phyloP scores from a whole-genome alignment of 1,140 invertebrate genomes.

The Laupala kohalensis region DNA sequence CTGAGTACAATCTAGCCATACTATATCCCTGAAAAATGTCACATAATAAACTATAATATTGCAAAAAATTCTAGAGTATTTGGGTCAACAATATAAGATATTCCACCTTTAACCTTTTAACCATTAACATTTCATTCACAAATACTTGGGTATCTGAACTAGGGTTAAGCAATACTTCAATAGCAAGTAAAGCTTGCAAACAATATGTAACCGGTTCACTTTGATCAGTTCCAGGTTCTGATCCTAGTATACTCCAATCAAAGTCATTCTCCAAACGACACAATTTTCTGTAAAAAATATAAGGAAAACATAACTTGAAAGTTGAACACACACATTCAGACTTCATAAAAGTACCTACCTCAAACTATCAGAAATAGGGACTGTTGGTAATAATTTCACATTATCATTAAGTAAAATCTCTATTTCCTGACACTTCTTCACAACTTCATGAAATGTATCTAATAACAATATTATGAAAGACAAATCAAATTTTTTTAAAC shows the following conservation, averaged over 20 bases:
- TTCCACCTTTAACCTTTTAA: constrained; percentile 65
- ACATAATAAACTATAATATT: not conserved
- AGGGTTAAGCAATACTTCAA: constrained; percentile 60
- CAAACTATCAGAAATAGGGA: constrained; percentile 36
- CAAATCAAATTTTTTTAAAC: not conserved
- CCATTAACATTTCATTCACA: constrained; percentile 64
- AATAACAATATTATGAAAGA: constrained; percentile 16
- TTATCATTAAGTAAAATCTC: constrained; percentile 44
- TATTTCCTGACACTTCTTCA: constrained; percentile 60
- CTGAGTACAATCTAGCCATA: constrained; percentile 55
- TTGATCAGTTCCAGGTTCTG: not conserved
- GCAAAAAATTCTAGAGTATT: too few relatives aligned
- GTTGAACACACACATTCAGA: not conserved
- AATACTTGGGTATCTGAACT: constrained; percentile 62
- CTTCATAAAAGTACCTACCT: constrained; percentile 2
- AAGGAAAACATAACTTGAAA: not conserved
- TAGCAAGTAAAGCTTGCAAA: constrained; percentile 56
- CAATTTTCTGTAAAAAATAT: constrained; percentile 16
- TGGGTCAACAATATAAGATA: not conserved
- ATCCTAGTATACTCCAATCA: not conserved
- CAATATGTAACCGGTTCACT: constrained; percentile 54
- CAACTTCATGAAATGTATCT: constrained; percentile 50
- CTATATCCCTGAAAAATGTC: constrained; percentile 22
- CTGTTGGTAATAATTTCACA: constrained; percentile 36
- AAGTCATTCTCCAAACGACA: constrained; percentile 16